A percentile compares a stretch with the other conserved stretches of the same genome.
phyloP scores from a whole-genome alignment of 2,113 vertebrate species.

The Pagrus major region DNA sequence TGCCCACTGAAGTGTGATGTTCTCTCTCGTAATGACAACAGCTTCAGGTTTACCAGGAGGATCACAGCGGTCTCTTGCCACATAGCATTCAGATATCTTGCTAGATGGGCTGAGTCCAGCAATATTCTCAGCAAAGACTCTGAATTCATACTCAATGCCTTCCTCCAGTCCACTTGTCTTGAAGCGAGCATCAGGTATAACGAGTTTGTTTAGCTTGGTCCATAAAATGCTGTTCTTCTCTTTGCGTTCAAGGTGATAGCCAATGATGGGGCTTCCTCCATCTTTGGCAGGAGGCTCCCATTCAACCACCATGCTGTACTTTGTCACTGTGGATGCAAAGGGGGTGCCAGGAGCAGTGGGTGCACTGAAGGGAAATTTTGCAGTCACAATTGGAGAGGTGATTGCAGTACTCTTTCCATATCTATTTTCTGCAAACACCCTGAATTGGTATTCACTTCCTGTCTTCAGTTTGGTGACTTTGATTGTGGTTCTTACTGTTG shows the following conservation, averaged over 20 bases:
- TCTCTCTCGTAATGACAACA: constrained; percentile 93
- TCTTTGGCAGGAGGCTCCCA: constrained; percentile 95
- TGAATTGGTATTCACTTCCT: constrained; percentile 96
- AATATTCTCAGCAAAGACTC: constrained; percentile 95
- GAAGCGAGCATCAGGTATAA: constrained; percentile 91
- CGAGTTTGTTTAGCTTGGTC: constrained; percentile 94
- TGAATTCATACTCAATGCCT: constrained; percentile 97
- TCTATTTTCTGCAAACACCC: constrained; percentile 96
- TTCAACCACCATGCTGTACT: constrained; percentile 94
- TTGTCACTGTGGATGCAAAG: constrained; percentile 90
- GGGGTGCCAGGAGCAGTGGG: constrained; percentile 92
- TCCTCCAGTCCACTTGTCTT: constrained; percentile 95
- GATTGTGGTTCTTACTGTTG: constrained; percentile 96
- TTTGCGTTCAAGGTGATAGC: constrained; percentile 97
- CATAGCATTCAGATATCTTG: constrained; percentile 92
- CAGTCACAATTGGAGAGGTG: constrained; percentile 90
- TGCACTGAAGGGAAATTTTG: constrained; percentile 94
- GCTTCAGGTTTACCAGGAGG: constrained; percentile 94
- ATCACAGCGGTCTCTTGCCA: constrained; percentile 95
- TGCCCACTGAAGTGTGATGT: constrained; percentile 92
- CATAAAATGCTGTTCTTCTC: constrained; percentile 99
- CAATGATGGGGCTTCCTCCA: constrained; percentile 92
- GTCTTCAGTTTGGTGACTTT: constrained; percentile 95
- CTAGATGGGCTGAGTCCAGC: constrained; percentile 93
- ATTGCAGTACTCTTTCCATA: constrained; percentile 94